Percentiles rank a stretch among this genome's conserved stretches.
Evolutionary conservation across 1,140 invertebrate genomes (phyloP).

Genomic region (Triops longicaudatus): DNA sequence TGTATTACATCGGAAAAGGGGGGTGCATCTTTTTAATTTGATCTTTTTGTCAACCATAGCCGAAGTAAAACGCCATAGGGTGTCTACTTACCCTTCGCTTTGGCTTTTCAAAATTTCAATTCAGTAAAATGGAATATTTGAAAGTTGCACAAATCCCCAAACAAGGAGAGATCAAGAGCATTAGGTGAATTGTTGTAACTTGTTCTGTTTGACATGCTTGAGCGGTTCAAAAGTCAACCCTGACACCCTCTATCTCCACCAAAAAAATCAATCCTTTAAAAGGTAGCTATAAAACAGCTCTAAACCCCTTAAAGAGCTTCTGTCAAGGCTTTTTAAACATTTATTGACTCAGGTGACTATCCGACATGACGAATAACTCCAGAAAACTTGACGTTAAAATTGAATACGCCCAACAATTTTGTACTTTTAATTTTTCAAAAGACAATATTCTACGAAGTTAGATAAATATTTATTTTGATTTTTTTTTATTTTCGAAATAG

Average conservation of each 20-base stretch:
- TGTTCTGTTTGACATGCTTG: slow-evolving; percentile 12
- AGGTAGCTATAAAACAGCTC: neutral
- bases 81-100: slow-evolving; percentile 11
- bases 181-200: slow-evolving; percentile 1
- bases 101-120: neutral
- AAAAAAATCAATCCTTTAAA: neutral
- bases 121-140: slow-evolving; percentile 8
- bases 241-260: neutral
- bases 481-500: too few species aligned
- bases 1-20: neutral
- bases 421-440: too few species aligned
- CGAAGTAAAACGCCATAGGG: slow-evolving; percentile 6
- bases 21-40: slow-evolving; percentile 15
- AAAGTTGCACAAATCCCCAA: slow-evolving; percentile 1
- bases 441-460: too few species aligned
- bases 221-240: slow-evolving; percentile 9
- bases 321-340: too few species aligned
- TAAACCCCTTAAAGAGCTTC: neutral
- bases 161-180: slow-evolving; percentile 14
- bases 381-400: too few species aligned
- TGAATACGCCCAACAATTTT: too few species aligned
- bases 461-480: too few species aligned
- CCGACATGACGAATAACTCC: too few species aligned
- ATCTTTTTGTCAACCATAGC: slow-evolving; percentile 15
- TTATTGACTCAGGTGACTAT: too few species aligned